A percentile compares a stretch with the other conserved stretches of the same genome.
phyloP scores from a whole-genome alignment of 1,140 invertebrate genomes.

The Trissolcus basalis region DNA sequence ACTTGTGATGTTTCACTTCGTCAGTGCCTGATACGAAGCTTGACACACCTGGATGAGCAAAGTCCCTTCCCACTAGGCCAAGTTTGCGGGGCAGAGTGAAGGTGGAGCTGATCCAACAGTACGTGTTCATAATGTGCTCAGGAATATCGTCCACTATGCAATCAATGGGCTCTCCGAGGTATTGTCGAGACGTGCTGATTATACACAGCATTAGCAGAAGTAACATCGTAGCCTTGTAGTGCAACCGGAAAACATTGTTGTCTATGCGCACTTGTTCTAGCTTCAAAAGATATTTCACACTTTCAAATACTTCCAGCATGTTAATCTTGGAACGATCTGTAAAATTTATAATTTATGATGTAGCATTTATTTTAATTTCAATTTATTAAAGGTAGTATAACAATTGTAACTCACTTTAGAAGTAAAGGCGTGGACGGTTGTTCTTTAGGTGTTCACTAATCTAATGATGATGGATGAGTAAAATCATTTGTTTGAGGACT shows the following conservation, averaged over 20 bases:
- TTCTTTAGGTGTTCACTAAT: too few relatives aligned
- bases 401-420: too few relatives aligned
- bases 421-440: too few relatives aligned
- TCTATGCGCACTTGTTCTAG: slow-evolving; percentile 93
- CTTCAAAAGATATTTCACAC: slow-evolving; percentile 92
- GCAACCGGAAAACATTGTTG: slow-evolving; percentile 94
- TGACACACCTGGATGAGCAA: slow-evolving; percentile 84
- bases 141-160: slow-evolving; percentile 94
- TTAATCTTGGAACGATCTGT: neutral
- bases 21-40: slow-evolving; percentile 83
- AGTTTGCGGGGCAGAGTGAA: slow-evolving; percentile 88
- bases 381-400: too few relatives aligned
- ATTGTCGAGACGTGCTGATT: slow-evolving; percentile 92
- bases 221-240: slow-evolving; percentile 95
- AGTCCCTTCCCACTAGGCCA: slow-evolving; percentile 82
- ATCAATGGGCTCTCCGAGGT: slow-evolving; percentile 95
- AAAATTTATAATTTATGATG: too few relatives aligned
- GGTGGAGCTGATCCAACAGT: slow-evolving; percentile 97
- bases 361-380: too few relatives aligned
- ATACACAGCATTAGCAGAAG: slow-evolving; percentile 93
- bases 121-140: slow-evolving; percentile 91
- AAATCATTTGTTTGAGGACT: too few relatives aligned
- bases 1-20: slow-evolving; percentile 91
- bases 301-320: slow-evolving; percentile 95
- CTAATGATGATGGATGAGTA: too few relatives aligned